Percentiles rank a stretch among this genome's conserved stretches.
These are phyloP conservation scores for Brachyopa scutellaris DNA, from an alignment of 2,888 invertebrate species.

Conservation along the genomic window DNA sequence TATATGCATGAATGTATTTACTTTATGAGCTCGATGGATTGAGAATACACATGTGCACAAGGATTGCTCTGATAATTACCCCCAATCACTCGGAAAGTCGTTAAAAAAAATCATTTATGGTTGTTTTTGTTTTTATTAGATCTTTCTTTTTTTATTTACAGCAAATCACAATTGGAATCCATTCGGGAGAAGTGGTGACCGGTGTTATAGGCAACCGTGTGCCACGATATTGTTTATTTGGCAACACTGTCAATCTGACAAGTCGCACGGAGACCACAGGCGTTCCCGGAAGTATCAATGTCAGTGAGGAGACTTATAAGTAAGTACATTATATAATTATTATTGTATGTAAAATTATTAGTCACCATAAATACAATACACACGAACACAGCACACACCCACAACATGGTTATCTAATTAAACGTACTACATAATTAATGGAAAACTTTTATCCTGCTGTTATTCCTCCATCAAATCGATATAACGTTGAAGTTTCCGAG, in stretches of 20 bases:
- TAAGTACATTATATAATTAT: slow-evolving; percentile 81
- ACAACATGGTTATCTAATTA: slow-evolving; percentile 16
- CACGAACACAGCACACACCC: neutral
- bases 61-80: slow-evolving; percentile 23
- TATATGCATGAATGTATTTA: too few relatives aligned
- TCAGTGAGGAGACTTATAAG: slow-evolving; percentile 95
- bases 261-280: slow-evolving; percentile 97
- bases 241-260: slow-evolving; percentile 96
- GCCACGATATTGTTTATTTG: slow-evolving; percentile 96
- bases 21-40: slow-evolving; percentile 8
- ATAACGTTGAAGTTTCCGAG: slow-evolving; percentile 86
- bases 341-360: neutral
- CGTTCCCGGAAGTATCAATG: slow-evolving; percentile 92
- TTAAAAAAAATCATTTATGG: neutral
- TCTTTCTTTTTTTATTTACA: slow-evolving; percentile 81
- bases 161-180: slow-evolving; percentile 97
- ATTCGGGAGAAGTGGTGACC: slow-evolving; percentile 96
- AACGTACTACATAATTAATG: slow-evolving; percentile 26
- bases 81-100: neutral
- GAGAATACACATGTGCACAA: slow-evolving; percentile 19
- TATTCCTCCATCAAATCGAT: slow-evolving; percentile 88
- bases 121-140: too few relatives aligned
- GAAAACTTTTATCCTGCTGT: neutral
- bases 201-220: slow-evolving; percentile 97
- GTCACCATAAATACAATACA: neutral